Conservation (phyloP, 2,888 invertebrate species). For the Steinernema scapterisci region DNA sequence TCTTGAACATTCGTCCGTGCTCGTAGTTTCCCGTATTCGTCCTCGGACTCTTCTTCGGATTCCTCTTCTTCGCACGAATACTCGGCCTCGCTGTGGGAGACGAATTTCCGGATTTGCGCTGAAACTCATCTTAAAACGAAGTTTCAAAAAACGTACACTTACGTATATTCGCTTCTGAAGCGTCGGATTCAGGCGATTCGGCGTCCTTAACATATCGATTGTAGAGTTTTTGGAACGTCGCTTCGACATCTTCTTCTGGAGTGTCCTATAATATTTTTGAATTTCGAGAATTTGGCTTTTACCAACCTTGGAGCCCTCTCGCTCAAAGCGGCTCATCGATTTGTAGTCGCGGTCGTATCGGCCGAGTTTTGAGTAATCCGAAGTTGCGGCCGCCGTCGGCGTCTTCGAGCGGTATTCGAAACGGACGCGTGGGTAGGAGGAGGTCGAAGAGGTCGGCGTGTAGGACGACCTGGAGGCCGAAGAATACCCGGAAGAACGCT, state of each 20-base stretch:
- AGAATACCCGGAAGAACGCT: conserved; percentile 12
- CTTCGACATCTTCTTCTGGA: conserved; percentile 30
- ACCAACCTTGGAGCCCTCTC: conserved; percentile 15
- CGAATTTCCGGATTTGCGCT: neutral
- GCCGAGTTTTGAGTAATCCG: conserved; percentile 21
- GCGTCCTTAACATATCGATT: conserved; percentile 34
- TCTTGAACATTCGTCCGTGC: neutral
- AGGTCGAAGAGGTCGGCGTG: conserved; percentile 9
- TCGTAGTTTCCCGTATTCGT: neutral
- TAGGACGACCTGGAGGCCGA: conserved; percentile 23
- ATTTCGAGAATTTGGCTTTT: neutral
- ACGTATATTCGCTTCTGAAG: neutral
- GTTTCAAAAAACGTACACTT: neutral
- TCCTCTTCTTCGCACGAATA: conserved; percentile 29
- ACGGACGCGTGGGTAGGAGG: conserved; percentile 35
- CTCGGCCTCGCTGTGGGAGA: conserved; percentile 23
- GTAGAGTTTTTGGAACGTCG: conserved; percentile 35
- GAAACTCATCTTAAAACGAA: too few species aligned
- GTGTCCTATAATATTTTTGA: neutral
- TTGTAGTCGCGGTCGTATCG: conserved; percentile 35
- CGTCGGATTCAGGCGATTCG: neutral
- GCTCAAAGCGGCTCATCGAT: conserved; percentile 36
- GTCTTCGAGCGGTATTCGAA: conserved; percentile 37
- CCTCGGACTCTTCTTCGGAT: neutral
- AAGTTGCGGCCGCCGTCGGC: conserved; percentile 11